phyloP scores from a whole-genome alignment of 2,113 vertebrate species.

The Eulemur rufifrons region DNA sequence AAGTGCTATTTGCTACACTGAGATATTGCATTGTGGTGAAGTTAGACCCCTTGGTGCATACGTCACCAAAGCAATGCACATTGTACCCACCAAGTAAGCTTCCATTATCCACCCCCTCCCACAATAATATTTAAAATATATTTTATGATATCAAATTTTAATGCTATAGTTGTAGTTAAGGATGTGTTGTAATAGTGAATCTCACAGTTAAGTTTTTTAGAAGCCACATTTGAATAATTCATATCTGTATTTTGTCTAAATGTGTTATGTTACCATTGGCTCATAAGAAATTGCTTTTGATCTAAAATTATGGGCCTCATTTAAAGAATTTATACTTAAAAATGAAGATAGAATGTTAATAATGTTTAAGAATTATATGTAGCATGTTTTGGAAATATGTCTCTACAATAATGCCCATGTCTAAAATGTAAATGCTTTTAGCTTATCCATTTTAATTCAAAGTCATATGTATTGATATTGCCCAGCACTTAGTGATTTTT shows the following conservation, averaged over 20 bases:
- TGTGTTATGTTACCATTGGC: neutral
- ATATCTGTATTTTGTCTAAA: neutral
- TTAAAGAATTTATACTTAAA: neutral
- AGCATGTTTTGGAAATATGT: neutral
- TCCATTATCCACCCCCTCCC: no score
- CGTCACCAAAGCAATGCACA: no score
- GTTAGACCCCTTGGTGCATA: no score
- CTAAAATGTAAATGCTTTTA: no score
- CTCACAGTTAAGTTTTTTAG: neutral
- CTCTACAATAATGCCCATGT: neutral
- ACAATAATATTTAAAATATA: slow-evolving; percentile 40
- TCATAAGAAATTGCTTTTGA: neutral
- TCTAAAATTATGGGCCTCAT: neutral
- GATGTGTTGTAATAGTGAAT: neutral
- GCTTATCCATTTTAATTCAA: no score
- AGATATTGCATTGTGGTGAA: no score
- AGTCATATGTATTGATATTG: no score
- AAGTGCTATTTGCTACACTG: no score
- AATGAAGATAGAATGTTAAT: neutral
- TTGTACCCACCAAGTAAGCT: no score
- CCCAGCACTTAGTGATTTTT: no score
- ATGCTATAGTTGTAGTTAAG: slow-evolving; percentile 7
- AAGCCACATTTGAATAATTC: neutral
- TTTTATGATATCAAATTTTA: slow-evolving; percentile 16
- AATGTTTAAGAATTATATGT: neutral